Conservation (phyloP, 2,797 vertebrate species). For the Perodicticus potto region DNA sequence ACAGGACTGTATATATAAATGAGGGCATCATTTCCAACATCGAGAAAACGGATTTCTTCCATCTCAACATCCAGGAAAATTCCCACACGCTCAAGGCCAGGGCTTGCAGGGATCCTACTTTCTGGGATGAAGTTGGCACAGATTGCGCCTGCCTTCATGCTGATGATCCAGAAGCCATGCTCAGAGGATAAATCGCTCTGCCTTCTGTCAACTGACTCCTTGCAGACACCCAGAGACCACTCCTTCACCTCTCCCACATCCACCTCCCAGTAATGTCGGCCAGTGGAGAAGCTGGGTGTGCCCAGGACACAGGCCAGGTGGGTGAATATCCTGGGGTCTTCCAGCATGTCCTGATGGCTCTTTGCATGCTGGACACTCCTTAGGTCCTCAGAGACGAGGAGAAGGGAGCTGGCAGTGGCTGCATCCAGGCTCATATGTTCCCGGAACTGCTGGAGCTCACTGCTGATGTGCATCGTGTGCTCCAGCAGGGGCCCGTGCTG, state of each 20-base stretch:
- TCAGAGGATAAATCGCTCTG: not conserved
- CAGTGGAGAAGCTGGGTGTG: too few relatives aligned
- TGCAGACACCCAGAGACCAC: constrained; percentile 76
- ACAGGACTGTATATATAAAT: constrained; percentile 55
- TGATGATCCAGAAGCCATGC: constrained; percentile 69
- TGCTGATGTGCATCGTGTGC: too few relatives aligned
- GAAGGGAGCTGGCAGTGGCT: too few relatives aligned
- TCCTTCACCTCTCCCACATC: constrained; percentile 70
- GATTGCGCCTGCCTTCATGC: constrained; percentile 69
- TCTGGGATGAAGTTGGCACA: constrained; percentile 10
- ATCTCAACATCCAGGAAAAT: constrained; percentile 77
- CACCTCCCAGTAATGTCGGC: constrained; percentile 78
- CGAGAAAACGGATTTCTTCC: constrained; percentile 78
- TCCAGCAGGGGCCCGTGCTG: too few relatives aligned
- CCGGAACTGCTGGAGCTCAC: too few relatives aligned
- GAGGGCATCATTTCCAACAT: constrained; percentile 63
- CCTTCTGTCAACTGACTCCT: constrained; percentile 61
- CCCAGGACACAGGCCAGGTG: too few relatives aligned
- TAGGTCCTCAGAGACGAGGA: too few relatives aligned
- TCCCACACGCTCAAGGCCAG: constrained; percentile 4
- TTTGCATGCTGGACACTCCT: too few relatives aligned
- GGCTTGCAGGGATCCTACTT: not conserved
- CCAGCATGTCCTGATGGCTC: too few relatives aligned
- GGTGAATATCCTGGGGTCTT: too few relatives aligned
- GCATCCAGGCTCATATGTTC: too few relatives aligned